Percentiles rank a stretch among this genome's conserved stretches.
phyloP scores from a whole-genome alignment of 1,140 invertebrate species.

The Calycopis cecrops region DNA sequence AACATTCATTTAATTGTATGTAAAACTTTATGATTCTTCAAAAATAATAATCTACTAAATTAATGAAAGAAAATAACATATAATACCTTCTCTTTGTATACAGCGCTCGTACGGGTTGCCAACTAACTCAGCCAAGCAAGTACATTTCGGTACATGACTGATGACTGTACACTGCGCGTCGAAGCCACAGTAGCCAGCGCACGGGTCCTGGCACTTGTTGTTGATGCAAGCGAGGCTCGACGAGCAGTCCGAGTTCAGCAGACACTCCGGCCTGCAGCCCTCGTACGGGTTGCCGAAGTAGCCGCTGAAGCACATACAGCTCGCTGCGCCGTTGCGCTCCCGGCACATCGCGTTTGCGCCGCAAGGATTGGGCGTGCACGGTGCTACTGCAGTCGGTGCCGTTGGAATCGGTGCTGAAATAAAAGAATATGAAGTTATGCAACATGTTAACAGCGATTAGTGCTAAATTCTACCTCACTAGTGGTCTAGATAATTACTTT shows the following conservation, averaged over 20 bases:
- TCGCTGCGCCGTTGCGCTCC: conserved; percentile 79
- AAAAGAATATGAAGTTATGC: too few species aligned
- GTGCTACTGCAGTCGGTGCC: conserved; percentile 37
- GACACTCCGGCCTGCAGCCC: conserved; percentile 84
- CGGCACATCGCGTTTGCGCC: conserved; percentile 84
- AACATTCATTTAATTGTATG: too few species aligned
- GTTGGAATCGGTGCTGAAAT: conserved; percentile 41
- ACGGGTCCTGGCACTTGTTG: conserved; percentile 86
- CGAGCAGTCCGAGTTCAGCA: conserved; percentile 83
- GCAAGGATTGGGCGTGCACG: conserved; percentile 76
- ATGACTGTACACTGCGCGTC: conserved; percentile 85
- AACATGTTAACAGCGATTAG: too few species aligned
- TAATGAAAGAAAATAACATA: conserved; percentile 18
- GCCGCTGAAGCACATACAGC: conserved; percentile 81
- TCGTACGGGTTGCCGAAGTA: conserved; percentile 86
- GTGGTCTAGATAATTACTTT: too few species aligned
- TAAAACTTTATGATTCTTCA: neutral
- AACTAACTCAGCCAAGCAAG: conserved; percentile 78
- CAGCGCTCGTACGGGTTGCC: conserved; percentile 83
- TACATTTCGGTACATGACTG: conserved; percentile 84
- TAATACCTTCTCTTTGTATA: conserved; percentile 73
- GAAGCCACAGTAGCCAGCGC: conserved; percentile 82
- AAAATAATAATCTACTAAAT: too few species aligned
- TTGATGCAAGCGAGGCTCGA: conserved; percentile 81
- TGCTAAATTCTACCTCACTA: too few species aligned